phyloP scores from a whole-genome alignment of 35 echinoderm and acorn worm genomes.

The Anneissia japonica region DNA sequence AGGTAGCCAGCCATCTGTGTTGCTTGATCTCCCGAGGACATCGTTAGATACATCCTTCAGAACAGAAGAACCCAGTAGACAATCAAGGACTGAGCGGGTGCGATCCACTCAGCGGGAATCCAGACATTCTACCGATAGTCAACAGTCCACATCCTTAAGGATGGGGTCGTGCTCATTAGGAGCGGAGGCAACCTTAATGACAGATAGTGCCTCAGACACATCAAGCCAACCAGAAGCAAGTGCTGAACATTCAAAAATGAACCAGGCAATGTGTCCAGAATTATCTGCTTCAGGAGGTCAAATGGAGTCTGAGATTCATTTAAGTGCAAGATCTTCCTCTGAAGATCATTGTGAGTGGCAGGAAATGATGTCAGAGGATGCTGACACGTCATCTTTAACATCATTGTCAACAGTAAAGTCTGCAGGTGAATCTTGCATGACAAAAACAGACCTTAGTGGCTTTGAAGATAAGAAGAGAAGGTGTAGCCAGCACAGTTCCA shows the following conservation, averaged over 20 bases:
- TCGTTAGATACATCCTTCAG: background rate
- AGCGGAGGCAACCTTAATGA: background rate
- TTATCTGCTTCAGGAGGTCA: background rate
- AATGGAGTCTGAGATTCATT: background rate
- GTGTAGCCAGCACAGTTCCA: background rate
- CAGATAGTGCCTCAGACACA: background rate
- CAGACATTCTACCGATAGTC: background rate
- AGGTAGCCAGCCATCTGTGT: conserved; percentile 1
- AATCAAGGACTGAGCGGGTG: background rate
- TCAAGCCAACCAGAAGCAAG: background rate
- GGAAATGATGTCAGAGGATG: background rate
- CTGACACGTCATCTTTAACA: background rate
- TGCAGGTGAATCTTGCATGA: background rate
- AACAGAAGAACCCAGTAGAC: background rate
- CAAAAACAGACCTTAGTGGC: too few relatives aligned
- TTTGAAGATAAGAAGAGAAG: background rate
- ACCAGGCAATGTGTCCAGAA: background rate
- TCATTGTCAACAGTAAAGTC: background rate
- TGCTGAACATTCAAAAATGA: background rate
- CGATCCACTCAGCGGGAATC: background rate
- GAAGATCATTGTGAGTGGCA: background rate
- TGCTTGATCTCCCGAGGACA: background rate
- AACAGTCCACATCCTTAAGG: background rate
- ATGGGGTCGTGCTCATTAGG: background rate
- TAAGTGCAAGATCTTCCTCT: background rate